These are phyloP conservation scores for Echiichthys vipera DNA, from an alignment of 2,797 vertebrate species.

Conservation along the genomic window DNA sequence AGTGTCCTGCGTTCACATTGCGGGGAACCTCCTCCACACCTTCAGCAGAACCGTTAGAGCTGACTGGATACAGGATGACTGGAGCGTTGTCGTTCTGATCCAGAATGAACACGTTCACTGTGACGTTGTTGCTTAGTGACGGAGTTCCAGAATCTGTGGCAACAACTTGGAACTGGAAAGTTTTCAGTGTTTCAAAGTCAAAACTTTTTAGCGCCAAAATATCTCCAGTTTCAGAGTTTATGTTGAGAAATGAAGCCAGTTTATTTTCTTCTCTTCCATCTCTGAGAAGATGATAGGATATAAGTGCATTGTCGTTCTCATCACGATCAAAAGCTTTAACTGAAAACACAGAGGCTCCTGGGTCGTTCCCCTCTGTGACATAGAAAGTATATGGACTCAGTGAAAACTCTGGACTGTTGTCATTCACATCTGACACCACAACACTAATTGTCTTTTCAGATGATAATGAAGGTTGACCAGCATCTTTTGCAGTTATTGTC, in stretches of 20 bases:
- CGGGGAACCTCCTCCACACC: no score
- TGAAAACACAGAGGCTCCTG: conserved; percentile 57
- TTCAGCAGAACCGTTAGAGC: no score
- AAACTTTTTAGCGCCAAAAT: no score
- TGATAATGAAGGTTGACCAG: conserved; percentile 56
- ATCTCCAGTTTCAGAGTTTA: conserved; percentile 35
- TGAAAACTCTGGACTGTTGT: conserved; percentile 67
- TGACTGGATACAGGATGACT: no score
- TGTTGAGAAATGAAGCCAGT: conserved; percentile 55
- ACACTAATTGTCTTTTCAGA: conserved; percentile 62
- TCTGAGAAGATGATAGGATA: conserved; percentile 65
- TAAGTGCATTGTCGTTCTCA: conserved; percentile 49
- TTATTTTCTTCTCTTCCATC: conserved; percentile 25
- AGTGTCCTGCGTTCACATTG: no score
- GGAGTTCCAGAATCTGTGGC: no score
- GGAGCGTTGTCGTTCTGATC: no score
- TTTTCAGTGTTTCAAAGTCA: no score
- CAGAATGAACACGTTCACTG: no score
- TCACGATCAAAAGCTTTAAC: conserved; percentile 69
- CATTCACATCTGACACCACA: conserved; percentile 69
- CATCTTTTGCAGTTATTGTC: conserved; percentile 60
- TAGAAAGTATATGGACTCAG: conserved; percentile 65
- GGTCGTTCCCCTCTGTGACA: conserved; percentile 67
- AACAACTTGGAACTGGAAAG: no score
- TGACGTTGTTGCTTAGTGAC: no score